These are phyloP conservation scores for Tethya wilhelma DNA, from an alignment of 37 sponge, comb jelly and placozoan species.

Conservation along the genomic window DNA sequence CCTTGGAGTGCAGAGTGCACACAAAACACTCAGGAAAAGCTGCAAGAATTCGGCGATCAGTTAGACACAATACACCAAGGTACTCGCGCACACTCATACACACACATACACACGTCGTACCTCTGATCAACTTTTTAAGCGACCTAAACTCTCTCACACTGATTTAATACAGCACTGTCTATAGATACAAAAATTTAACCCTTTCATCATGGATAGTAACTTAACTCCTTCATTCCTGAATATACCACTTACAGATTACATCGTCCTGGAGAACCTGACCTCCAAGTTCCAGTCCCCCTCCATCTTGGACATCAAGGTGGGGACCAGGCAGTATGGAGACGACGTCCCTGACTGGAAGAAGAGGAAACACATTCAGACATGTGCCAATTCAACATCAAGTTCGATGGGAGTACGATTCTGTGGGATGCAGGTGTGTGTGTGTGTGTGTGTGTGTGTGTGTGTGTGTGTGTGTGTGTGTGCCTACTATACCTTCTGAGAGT, in stretches of 20 bases:
- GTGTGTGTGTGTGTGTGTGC: too few relatives aligned
- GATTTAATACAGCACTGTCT: too few relatives aligned
- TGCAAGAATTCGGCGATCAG: background rate
- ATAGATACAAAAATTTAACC: too few relatives aligned
- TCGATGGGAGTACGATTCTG: constrained; percentile 69
- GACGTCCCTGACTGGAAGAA: constrained; percentile 50
- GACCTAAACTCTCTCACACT: too few relatives aligned
- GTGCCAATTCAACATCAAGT: constrained; percentile 62
- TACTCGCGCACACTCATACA: too few relatives aligned
- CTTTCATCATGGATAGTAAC: too few relatives aligned
- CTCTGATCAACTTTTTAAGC: too few relatives aligned
- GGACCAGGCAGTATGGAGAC: constrained; percentile 76
- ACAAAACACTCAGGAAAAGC: background rate
- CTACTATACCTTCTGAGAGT: too few relatives aligned
- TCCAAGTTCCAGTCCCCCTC: constrained; percentile 51
- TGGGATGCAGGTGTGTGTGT: constrained; percentile 79
- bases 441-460: constrained; percentile 22
- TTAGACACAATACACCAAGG: background rate
- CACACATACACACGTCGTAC: too few relatives aligned
- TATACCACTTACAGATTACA: constrained; percentile 50
- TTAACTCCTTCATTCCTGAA: background rate
- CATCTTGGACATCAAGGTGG: constrained; percentile 82
- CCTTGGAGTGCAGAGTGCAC: constrained; percentile 15
- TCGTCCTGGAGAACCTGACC: constrained; percentile 78
- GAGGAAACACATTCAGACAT: constrained; percentile 42